Percentiles rank a stretch among this genome's conserved stretches.
These are phyloP conservation scores for Ptyas mucosa DNA, from an alignment of 2,113 vertebrate genomes.

Conservation along the genomic window DNA sequence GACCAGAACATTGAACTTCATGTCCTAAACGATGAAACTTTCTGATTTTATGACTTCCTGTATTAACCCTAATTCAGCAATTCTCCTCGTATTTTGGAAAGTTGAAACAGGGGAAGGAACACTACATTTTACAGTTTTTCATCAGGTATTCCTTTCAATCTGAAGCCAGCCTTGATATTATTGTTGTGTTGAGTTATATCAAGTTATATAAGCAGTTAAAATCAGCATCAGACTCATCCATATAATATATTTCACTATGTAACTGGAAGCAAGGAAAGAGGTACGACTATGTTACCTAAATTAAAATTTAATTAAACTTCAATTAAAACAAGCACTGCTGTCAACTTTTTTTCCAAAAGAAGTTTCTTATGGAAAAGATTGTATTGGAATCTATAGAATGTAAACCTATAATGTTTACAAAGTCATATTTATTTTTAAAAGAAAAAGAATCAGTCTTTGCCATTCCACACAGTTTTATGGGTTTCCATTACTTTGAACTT, in stretches of 20 bases:
- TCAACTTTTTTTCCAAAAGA: constrained; percentile 10
- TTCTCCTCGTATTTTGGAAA: background rate
- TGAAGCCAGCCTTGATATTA: background rate
- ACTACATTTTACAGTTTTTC: too few relatives aligned
- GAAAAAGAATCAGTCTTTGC: background rate
- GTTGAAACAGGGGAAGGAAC: background rate
- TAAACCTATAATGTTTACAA: background rate
- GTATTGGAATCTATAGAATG: constrained; percentile 17
- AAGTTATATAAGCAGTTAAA: background rate
- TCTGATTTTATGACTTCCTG: background rate
- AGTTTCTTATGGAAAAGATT: constrained; percentile 8
- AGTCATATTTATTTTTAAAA: constrained; percentile 11
- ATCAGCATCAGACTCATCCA: background rate
- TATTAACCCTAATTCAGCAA: background rate
- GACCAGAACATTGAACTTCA: background rate
- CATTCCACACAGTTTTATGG: background rate
- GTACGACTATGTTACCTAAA: background rate
- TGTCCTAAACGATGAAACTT: background rate
- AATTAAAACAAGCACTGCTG: constrained; percentile 12
- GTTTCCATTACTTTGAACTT: background rate
- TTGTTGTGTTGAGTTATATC: background rate
- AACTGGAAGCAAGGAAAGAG: background rate
- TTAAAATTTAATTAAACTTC: background rate
- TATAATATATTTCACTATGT: fast-evolving
- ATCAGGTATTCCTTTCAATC: too few relatives aligned